Evolutionary conservation across 2,113 vertebrate species (phyloP).

Genomic region (Heliornis fulica): DNA sequence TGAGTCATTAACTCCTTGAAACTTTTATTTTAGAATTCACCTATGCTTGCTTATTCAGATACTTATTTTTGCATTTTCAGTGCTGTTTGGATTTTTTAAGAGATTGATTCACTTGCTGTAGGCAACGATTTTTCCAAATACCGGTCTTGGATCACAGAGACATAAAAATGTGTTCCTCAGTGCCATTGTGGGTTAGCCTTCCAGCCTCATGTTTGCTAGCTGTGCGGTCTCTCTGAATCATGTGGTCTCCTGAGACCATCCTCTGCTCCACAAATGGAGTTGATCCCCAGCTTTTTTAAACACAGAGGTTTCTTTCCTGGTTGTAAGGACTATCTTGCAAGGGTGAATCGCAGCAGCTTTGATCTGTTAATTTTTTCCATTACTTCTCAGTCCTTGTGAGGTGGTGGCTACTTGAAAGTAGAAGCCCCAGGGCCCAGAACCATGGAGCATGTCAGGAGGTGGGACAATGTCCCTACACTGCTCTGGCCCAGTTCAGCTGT

Average conservation of each 20-base stretch:
- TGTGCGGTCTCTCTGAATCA: background rate
- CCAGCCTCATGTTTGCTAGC: background rate
- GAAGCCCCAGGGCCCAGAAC: background rate
- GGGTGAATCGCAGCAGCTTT: background rate
- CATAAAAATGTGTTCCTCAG: no score
- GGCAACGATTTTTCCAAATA: background rate
- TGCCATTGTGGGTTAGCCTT: background rate
- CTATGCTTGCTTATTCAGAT: accelerated
- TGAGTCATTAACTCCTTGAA: background rate
- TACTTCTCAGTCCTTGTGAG: background rate
- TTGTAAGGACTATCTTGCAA: accelerated
- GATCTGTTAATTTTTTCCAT: background rate
- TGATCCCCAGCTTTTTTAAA: accelerated
- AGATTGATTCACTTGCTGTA: background rate
- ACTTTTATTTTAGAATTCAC: background rate
- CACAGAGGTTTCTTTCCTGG: background rate
- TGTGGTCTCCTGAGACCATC: background rate
- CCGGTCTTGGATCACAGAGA: background rate
- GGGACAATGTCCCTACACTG: background rate
- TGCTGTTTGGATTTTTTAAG: background rate
- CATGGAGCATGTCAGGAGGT: background rate
- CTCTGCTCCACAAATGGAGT: background rate
- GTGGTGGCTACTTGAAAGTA: background rate
- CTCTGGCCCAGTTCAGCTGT: background rate
- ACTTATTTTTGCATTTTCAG: background rate